Percentiles rank a stretch among this genome's conserved stretches.
These are phyloP conservation scores for Cricetomys ansorgei DNA, from an alignment of 2,113 vertebrate genomes.

Conservation along the genomic window DNA sequence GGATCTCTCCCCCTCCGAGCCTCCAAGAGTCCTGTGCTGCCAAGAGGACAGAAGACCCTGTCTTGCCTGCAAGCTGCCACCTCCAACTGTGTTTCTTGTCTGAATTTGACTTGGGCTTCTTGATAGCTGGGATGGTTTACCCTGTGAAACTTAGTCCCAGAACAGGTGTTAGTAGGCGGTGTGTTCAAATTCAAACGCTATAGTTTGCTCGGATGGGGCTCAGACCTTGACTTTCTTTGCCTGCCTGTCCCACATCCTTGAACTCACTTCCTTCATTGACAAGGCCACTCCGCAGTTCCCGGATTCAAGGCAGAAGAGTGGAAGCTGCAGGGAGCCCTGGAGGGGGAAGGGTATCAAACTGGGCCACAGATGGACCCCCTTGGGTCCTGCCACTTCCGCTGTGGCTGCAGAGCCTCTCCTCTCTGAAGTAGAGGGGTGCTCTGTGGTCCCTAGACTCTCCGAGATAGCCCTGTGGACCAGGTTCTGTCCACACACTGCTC, in stretches of 20 bases:
- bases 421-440: not conserved
- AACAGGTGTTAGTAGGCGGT: rapidly evolving
- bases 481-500: not conserved
- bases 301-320: not conserved
- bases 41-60: not conserved
- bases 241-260: not conserved
- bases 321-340: not conserved
- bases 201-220: not conserved
- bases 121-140: not conserved
- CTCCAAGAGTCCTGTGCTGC: not conserved
- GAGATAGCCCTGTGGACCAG: not conserved
- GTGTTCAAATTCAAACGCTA: rapidly evolving
- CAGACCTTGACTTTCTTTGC: not conserved
- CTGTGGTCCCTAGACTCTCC: not conserved
- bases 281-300: not conserved
- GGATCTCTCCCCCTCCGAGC: not conserved
- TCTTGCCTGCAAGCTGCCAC: not conserved
- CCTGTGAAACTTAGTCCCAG: not conserved
- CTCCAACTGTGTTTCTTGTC: not conserved
- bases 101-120: not conserved
- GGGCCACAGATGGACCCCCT: not conserved
- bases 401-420: not conserved
- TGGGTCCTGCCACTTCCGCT: not conserved
- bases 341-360: not conserved
- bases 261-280: not conserved